phyloP scores from a whole-genome alignment of 1,140 invertebrate species.

The Bombus vancouverensis region DNA sequence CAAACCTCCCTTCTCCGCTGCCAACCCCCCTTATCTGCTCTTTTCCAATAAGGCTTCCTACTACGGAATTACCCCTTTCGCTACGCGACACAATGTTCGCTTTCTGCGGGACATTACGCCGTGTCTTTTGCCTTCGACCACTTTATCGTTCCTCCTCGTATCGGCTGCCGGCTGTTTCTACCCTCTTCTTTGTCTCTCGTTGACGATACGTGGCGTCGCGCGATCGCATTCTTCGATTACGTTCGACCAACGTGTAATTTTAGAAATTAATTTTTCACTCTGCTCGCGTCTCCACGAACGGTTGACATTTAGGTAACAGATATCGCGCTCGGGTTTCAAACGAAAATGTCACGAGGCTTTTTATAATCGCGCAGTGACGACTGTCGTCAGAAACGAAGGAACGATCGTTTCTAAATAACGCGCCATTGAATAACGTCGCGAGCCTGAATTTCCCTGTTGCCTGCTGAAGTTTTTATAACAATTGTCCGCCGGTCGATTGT shows the following conservation, averaged over 20 bases:
- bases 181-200: neutral
- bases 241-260: neutral
- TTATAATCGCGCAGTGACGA: neutral
- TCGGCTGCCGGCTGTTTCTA: neutral
- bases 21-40: conserved; percentile 78
- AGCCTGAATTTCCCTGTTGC: conserved; percentile 26
- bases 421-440: conserved; percentile 13
- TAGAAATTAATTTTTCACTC: neutral
- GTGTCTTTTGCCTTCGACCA: conserved; percentile 63
- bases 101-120: conserved; percentile 74
- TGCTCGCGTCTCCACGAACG: too few species aligned
- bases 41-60: conserved; percentile 82
- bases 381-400: neutral
- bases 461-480: conserved; percentile 13
- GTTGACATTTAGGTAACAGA: neutral
- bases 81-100: conserved; percentile 73
- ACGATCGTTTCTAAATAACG: conserved; percentile 19
- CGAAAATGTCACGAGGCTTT: conserved; percentile 23
- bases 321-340: neutral
- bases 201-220: neutral
- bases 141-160: conserved; percentile 46
- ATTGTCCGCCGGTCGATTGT: conserved; percentile 53
- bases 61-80: conserved; percentile 79
- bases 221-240: too few species aligned
- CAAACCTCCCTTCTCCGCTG: neutral